Base-by-base conservation (phyloP, 2,113 vertebrate genomes). In the Sula dactylatra region DNA sequence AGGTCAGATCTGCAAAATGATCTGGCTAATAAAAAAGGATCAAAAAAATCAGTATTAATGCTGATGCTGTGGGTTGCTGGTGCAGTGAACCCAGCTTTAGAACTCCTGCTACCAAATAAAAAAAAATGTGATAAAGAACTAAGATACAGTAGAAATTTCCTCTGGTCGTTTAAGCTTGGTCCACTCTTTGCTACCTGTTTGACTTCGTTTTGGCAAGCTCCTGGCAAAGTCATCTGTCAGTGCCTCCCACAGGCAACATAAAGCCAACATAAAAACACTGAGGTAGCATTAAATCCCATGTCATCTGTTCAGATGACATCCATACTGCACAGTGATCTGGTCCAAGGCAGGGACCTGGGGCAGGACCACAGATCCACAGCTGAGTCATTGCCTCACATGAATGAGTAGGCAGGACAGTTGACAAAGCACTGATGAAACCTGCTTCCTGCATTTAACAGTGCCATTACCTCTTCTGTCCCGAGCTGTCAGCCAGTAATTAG, bases 401-500 rank as follows among this genome's bases (percentile, higher is more conserved):
- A 77, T 62, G 81, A 94, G 56, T 4, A 74, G 45, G 71, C 81
- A 91, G 66, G 45, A 77, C 91, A 94, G 49, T 77, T 89, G 42
- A 95, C 84, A 95, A 96, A 96, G 94, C 62, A 62, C 44, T 16
- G 54, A 80, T 62, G 84, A 95, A 94, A 95, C 77, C 66, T 73
- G 74, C 84, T 96, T 92, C 94, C 95, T 94, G 78, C 58, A 56
- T 81, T 92, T 82, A 92, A 78, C 90, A 73, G 74, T 29, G 54
- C 67, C 82, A 65, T 94, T 94, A 95, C 93, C 94, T 91, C 89
- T 77, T 62, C 93, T 94, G 58, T 87, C 91, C 89, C 0, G 0
- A 88, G 73, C 61, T 87, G 81, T 84, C 95, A 94, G 77, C 77
- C 86, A 89, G 77, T 84, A 93, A 95, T 94, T 96, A 93, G 89